These are phyloP conservation scores for Luperina testacea DNA, from an alignment of 2,888 invertebrate genomes.

Conservation along the genomic window DNA sequence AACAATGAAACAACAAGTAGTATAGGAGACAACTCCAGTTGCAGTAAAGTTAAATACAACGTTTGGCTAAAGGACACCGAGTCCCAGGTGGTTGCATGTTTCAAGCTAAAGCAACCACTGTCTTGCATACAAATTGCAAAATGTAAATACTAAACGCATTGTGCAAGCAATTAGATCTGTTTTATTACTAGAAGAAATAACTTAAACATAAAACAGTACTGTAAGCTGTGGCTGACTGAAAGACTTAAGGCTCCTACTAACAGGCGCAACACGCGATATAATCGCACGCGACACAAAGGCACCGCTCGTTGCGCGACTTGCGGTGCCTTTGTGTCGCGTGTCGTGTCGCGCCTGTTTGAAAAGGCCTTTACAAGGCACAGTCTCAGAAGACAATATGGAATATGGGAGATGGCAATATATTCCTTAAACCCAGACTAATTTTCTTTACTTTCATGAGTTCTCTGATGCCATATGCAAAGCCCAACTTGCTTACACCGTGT, in stretches of 20 bases:
- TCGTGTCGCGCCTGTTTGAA: too few relatives aligned
- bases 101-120: constrained; percentile 29
- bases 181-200: constrained; percentile 29
- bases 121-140: constrained; percentile 47
- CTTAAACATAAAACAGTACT: not conserved
- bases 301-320: too few relatives aligned
- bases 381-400: not conserved
- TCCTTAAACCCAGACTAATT: not conserved
- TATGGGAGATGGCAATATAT: not conserved
- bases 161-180: constrained; percentile 48
- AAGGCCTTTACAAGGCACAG: not conserved
- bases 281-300: too few relatives aligned
- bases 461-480: not conserved
- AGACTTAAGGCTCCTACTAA: too few relatives aligned
- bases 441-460: not conserved
- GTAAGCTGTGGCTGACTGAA: not conserved
- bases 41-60: constrained; percentile 4
- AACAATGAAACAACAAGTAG: constrained; percentile 4
- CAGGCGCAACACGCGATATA: too few relatives aligned
- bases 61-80: constrained; percentile 17
- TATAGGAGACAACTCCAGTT: not conserved
- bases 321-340: too few relatives aligned
- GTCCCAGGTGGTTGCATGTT: constrained; percentile 46
- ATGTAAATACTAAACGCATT: constrained; percentile 45
- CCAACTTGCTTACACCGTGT: not conserved